phyloP scores from a whole-genome alignment of 2,113 vertebrate species.

The Vulpes vulpes region DNA sequence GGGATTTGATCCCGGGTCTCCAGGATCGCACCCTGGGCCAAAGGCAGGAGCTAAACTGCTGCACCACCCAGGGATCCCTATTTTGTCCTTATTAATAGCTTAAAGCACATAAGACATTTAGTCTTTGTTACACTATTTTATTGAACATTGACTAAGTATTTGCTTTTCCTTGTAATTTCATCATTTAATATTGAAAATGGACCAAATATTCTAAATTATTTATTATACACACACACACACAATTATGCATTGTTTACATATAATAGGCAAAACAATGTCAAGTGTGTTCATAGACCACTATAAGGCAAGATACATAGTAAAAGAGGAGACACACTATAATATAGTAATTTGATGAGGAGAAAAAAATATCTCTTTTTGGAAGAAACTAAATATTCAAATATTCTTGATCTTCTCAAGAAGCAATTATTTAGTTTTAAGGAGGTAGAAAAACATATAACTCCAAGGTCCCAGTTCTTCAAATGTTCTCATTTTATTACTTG shows the following conservation, averaged over 20 bases:
- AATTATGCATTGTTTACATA: neutral
- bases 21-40: too few relatives aligned
- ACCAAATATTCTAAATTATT: neutral
- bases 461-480: neutral
- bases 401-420: neutral
- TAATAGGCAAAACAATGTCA: neutral
- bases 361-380: neutral
- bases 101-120: neutral
- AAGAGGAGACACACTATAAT: neutral
- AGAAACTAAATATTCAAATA: neutral
- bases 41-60: too few relatives aligned
- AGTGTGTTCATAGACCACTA: neutral
- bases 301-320: neutral
- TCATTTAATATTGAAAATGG: neutral
- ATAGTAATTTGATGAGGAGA: neutral
- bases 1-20: too few relatives aligned
- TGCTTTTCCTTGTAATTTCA: neutral
- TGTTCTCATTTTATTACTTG: neutral
- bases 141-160: neutral
- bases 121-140: neutral
- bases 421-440: neutral
- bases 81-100: constrained; percentile 12
- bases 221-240: neutral
- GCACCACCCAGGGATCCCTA: too few relatives aligned
- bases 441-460: neutral